phyloP scores from a whole-genome alignment of 1,140 invertebrate genomes.

The Temnothorax longispinosus region DNA sequence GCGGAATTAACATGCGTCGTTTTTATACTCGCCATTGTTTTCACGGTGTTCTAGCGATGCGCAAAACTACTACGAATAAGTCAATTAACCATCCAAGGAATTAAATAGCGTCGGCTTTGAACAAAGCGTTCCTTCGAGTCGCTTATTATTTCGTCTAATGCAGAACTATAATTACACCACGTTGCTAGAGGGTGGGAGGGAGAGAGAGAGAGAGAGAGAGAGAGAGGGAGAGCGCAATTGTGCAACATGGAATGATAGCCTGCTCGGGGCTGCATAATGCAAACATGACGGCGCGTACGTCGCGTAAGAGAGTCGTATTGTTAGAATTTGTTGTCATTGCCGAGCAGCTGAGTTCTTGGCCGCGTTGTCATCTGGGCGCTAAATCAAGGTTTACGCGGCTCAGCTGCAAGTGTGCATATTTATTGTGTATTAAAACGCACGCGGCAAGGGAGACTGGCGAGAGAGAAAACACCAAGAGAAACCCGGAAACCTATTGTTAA shows the following conservation, averaged over 20 bases:
- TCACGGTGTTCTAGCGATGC: background rate
- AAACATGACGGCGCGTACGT: slow-evolving; percentile 9
- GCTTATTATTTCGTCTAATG: slow-evolving; percentile 5
- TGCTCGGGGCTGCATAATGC: slow-evolving; percentile 28
- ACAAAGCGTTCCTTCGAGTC: slow-evolving; percentile 8
- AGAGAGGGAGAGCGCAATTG: background rate
- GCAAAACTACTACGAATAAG: background rate
- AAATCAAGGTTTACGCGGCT: slow-evolving; percentile 10
- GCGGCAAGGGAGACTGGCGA: background rate
- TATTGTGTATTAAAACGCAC: slow-evolving; percentile 11
- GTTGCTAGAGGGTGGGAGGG: background rate
- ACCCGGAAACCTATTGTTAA: background rate
- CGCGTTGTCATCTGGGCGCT: slow-evolving; percentile 21
- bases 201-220: background rate
- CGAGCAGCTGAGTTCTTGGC: background rate
- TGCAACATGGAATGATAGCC: background rate
- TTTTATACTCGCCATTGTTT: background rate
- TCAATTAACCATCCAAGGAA: background rate
- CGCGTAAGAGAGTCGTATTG: background rate
- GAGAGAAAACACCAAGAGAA: background rate
- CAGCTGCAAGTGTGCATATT: background rate
- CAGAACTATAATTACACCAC: slow-evolving; percentile 41
- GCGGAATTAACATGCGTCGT: background rate
- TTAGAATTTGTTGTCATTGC: slow-evolving; percentile 24
- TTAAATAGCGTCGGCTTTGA: background rate